These are phyloP conservation scores for Ophraella communa DNA, from an alignment of 2,888 invertebrate genomes.

Conservation along the genomic window DNA sequence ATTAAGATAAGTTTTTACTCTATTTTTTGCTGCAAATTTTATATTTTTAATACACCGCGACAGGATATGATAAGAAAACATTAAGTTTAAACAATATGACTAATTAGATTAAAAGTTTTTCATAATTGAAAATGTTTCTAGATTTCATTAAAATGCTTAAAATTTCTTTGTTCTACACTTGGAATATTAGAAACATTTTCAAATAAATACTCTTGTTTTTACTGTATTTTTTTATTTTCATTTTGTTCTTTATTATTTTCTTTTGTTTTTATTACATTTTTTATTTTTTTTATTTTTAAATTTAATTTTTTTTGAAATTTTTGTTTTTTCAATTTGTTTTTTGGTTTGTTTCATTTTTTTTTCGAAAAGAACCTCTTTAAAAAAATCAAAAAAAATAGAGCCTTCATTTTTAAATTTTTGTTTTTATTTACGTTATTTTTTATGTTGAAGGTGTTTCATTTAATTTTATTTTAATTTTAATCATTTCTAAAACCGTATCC, in stretches of 20 bases:
- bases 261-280: neutral
- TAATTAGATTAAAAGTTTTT: no score
- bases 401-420: slow-evolving; percentile 11
- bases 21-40: no score
- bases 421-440: slow-evolving; percentile 4
- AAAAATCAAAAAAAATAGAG: slow-evolving; percentile 16
- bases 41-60: no score
- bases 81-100: no score
- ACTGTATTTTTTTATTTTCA: neutral
- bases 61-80: no score
- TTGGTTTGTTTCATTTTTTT: slow-evolving; percentile 1
- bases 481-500: neutral
- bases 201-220: no score
- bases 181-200: no score
- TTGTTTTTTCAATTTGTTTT: slow-evolving; percentile 1
- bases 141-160: no score
- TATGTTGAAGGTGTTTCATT: slow-evolving; percentile 10
- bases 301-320: neutral
- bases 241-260: neutral
- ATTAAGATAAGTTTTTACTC: no score
- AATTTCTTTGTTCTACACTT: no score
- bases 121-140: neutral
- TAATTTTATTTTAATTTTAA: neutral
- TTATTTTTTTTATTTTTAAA: neutral
- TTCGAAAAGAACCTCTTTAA: neutral